These are phyloP conservation scores for Hydrolagus affinis DNA, from an alignment of 2,113 vertebrate species.

Conservation along the genomic window DNA sequence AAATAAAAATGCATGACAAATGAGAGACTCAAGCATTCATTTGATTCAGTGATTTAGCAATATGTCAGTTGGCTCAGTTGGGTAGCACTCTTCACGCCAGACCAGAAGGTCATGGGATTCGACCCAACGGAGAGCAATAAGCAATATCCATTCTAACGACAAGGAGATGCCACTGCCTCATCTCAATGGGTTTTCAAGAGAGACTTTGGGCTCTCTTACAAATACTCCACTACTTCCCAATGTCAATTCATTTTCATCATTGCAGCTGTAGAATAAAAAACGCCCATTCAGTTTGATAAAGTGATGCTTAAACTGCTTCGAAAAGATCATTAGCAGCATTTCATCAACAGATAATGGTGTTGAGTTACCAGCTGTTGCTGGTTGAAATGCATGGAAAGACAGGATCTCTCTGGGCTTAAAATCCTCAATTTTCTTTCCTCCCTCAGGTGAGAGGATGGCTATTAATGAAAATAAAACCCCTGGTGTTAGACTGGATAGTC, in stretches of 20 bases:
- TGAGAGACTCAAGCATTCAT: background rate
- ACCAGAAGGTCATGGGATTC: background rate
- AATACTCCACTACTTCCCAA: too few species aligned
- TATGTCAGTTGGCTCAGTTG: slow-evolving; percentile 5
- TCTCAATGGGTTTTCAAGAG: background rate
- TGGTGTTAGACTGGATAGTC: background rate
- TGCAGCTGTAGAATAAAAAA: too few species aligned
- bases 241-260: too few species aligned
- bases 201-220: background rate
- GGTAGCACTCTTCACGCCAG: background rate
- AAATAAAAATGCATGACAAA: slow-evolving; percentile 27
- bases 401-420: background rate
- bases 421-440: background rate
- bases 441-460: background rate
- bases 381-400: background rate
- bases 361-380: slow-evolving; percentile 2
- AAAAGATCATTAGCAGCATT: background rate
- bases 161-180: background rate
- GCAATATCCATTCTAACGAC: background rate
- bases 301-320: background rate
- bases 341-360: background rate
- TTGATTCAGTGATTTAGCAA: slow-evolving; percentile 28
- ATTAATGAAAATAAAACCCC: background rate
- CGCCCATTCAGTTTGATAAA: background rate
- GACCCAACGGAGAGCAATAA: background rate